These are phyloP conservation scores for Drosophila glabriapex DNA, from an alignment of 2,888 invertebrate species.

Conservation along the genomic window DNA sequence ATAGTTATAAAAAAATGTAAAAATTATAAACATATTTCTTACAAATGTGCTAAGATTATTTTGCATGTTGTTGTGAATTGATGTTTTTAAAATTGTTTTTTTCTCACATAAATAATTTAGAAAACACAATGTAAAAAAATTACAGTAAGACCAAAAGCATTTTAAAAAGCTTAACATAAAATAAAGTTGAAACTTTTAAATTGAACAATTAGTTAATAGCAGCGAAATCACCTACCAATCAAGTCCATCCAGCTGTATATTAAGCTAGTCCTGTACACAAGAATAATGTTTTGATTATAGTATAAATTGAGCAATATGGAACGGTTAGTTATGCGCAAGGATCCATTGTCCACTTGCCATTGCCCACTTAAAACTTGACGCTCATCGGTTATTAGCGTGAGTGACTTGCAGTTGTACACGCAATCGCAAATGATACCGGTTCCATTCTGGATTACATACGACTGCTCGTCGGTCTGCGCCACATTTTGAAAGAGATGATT, in stretches of 20 bases:
- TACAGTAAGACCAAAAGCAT: too few species aligned
- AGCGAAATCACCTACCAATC: slow-evolving; percentile 80
- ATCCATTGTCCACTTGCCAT: not conserved
- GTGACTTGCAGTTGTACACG: slow-evolving; percentile 78
- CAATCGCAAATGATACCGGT: slow-evolving; percentile 81
- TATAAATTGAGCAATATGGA: slow-evolving; percentile 82
- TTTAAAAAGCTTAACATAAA: not conserved
- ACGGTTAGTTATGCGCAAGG: slow-evolving; percentile 12
- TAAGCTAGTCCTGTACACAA: slow-evolving; percentile 85
- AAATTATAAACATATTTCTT: not conserved
- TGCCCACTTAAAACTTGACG: slow-evolving; percentile 54
- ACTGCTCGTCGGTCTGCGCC: slow-evolving; percentile 66
- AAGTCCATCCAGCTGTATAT: slow-evolving; percentile 85
- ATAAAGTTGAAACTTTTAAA: not conserved
- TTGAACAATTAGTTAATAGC: not conserved
- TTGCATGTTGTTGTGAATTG: not conserved
- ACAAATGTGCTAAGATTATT: not conserved
- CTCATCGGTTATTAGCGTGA: slow-evolving; percentile 69
- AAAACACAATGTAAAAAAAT: not conserved
- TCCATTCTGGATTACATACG: slow-evolving; percentile 58
- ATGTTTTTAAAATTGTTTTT: not conserved
- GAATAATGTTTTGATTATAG: slow-evolving; percentile 80
- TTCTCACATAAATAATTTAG: not conserved
- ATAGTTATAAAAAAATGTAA: not conserved
- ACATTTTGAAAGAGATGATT: slow-evolving; percentile 61